Evolutionary conservation across 2,113 vertebrate genomes (phyloP), one percentile per base, ranked within the genome.

Genomic region (Recurvirostra avosetta): DNA sequence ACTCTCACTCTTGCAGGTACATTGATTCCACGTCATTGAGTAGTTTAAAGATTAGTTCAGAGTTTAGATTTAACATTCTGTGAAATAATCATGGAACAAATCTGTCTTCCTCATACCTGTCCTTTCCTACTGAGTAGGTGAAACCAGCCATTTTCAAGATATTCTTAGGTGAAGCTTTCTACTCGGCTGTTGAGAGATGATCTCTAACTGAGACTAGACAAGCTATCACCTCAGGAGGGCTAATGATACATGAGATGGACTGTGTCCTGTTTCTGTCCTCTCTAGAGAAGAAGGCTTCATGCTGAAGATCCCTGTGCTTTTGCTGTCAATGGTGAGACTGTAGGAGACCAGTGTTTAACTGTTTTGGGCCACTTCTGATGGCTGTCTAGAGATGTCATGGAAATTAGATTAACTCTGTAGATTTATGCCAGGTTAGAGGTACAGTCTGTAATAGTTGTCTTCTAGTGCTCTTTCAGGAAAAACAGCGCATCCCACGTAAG

Each of bases 1-100:
- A 59, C 56, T 85, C 41, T 76, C 3, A 3, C 12, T 88, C 30
- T 61, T 82, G 32, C 15, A 12, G 26, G 8, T 67, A 27, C 2
- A 1, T 32, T 72, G 49, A 17, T 73, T 88, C 40, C 45, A 49
- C 0, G 0, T 82, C 40, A 43, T 9, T 22, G 5, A 25, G 25
- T 43, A 8, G 59, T 17, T 41, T 85, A 76, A 82, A 78, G 52
- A 71, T 85, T 75, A 92, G 26, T 6, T 65, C 25, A 36, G 61
- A 15, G 49, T 79, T 61, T 68, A 18, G 6, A 6, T 93, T 72
- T 82, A 61, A 45, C 13, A 0, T 63, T 41, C n/a, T 26, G 4
- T 58, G 77, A 11, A 34, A 34, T 61, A 81, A 47, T 72, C 6
- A 0, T 25, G 36, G 40, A 66, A 56, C 40, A 68, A 63, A 67